Conservation (phyloP, 2,888 invertebrate genomes). For the Dolichomitus sp. region DNA sequence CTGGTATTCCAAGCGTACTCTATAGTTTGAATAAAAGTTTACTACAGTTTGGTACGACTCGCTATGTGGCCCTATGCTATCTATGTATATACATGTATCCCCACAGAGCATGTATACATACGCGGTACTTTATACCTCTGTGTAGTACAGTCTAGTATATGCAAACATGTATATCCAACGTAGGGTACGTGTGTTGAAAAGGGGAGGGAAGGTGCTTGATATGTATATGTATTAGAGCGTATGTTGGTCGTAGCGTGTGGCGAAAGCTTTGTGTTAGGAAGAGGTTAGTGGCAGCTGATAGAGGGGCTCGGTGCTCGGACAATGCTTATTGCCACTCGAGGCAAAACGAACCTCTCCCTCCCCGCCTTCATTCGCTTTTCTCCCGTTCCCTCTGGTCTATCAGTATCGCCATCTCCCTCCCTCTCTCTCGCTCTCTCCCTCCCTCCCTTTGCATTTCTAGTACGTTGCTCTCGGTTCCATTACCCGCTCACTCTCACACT, state of each 20-base stretch:
- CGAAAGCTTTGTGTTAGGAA: constrained; percentile 50
- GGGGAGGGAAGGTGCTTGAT: constrained; percentile 48
- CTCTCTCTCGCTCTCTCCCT: constrained; percentile 49
- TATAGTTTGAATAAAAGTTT: constrained; percentile 52
- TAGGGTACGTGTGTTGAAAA: constrained; percentile 2
- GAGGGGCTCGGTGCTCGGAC: constrained; percentile 74
- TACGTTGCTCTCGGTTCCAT: constrained; percentile 67
- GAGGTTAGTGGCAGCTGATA: constrained; percentile 67
- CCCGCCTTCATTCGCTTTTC: constrained; percentile 36
- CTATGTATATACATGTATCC: constrained; percentile 18
- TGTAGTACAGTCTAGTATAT: constrained; percentile 5
- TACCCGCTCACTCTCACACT: constrained; percentile 36
- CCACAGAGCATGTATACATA: background rate
- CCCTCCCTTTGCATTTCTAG: constrained; percentile 62
- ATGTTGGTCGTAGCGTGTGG: constrained; percentile 55
- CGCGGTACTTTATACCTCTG: constrained; percentile 14
- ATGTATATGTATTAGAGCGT: constrained; percentile 47
- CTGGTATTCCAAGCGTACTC: constrained; percentile 33
- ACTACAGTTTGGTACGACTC: constrained; percentile 46
- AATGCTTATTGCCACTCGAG: constrained; percentile 80
- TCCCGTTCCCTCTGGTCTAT: constrained; percentile 28
- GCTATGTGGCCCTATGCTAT: constrained; percentile 24
- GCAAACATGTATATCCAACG: background rate
- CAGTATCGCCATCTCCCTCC: constrained; percentile 29
- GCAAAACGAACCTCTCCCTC: constrained; percentile 76